Evolutionary conservation across 2,888 invertebrate genomes (phyloP).

Genomic region (Protodeltote pygarga): DNA sequence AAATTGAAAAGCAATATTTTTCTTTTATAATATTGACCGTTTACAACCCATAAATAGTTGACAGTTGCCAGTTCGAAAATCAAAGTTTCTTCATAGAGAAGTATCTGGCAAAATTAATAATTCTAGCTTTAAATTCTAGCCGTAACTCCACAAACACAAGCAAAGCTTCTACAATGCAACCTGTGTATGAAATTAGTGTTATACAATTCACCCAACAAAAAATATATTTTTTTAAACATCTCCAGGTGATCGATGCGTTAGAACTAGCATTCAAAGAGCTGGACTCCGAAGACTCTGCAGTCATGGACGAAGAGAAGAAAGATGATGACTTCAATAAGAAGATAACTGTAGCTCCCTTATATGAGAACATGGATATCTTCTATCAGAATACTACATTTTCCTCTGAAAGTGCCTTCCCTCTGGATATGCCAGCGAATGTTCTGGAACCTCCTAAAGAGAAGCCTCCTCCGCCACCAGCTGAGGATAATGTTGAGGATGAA

Average conservation of each 20-base stretch:
- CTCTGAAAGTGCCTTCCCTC: conserved; percentile 74
- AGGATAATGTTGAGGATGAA: conserved; percentile 77
- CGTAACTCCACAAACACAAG: background rate
- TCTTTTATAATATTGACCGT: no score
- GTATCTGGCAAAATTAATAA: no score
- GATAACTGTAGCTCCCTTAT: conserved; percentile 84
- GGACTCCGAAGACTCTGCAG: conserved; percentile 83
- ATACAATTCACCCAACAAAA: background rate
- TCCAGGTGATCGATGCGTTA: conserved; percentile 88
- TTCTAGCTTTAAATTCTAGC: background rate
- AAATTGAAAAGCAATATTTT: no score
- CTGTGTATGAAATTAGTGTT: conserved; percentile 11
- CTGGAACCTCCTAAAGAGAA: conserved; percentile 94
- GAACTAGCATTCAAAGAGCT: conserved; percentile 89
- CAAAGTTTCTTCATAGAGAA: no score
- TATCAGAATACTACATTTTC: conserved; percentile 69
- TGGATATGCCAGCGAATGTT: conserved; percentile 87
- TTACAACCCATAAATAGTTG: no score
- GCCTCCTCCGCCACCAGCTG: conserved; percentile 93
- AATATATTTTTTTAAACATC: conserved; percentile 30
- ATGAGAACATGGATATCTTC: conserved; percentile 88
- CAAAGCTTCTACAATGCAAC: conserved; percentile 36
- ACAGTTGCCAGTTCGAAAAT: no score
- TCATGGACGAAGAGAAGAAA: conserved; percentile 74
- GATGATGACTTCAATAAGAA: conserved; percentile 67